Evolutionary conservation across 2,797 vertebrate species (phyloP), one percentile per base, ranked within the genome.

Genomic region (Oryzias dopingdopingensis): DNA sequence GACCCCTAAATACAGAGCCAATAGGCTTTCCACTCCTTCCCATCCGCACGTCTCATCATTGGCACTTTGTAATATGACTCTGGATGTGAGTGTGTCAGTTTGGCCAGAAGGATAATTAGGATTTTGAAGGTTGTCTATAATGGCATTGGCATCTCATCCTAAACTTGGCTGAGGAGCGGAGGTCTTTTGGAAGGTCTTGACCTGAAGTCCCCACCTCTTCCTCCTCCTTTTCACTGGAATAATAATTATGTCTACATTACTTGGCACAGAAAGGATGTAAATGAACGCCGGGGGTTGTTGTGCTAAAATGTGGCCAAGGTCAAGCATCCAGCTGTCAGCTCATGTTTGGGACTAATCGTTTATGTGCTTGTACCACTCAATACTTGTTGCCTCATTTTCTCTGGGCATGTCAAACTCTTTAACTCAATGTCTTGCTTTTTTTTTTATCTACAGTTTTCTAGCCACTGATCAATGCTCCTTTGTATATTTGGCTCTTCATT

Each of bases 211-310:
- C 75, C 72, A 72, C 68, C 70, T 69, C 59, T 73, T 79, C 76
- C 74, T 79, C 77, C 62, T 77, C 72, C 76, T 73, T 82, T 82
- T 83, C 64, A 47, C 68, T 63, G 61, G 83, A 91, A 90, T 89
- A 90, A 88, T 86, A 89, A 91, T 92, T 85, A 86, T 86, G 87
- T 86, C 86, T 91, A 91, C 91, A 91, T 92, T 87, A 90, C 88
- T 91, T 90, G 89, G 87, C 86, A 90, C 84, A 82, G 88, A 88
- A 84, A 87, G 81, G 83, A 90, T 93, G 87, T 88, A 84, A 90
- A 87, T 90, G 85, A 91, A 88, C 65, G 51, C 80, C 70, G 77
- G 81, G 78, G 83, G 70, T 87, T 74, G 73, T 67, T 79, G 82
- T 84, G 63, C 70, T 83, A 79, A 87, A 86, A 90, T 86, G 78